Evolutionary conservation across 2,797 vertebrate genomes (phyloP).

Genomic region (Schizopygopsis malacanthus): DNA sequence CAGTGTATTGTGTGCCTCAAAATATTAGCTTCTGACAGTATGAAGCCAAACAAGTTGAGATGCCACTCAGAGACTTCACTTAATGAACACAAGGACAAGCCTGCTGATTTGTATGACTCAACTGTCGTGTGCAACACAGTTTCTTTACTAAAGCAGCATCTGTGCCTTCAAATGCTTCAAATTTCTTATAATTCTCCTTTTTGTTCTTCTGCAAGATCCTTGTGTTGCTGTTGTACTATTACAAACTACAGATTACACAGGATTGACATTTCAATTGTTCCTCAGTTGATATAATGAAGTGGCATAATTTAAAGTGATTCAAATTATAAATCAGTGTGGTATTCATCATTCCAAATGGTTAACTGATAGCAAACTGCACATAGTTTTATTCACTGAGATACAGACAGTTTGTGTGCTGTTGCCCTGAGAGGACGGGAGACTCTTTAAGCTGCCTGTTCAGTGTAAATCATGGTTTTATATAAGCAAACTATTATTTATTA

Average conservation of each 20-base stretch:
- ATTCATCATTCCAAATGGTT: not conserved
- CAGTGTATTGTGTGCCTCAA: not conserved
- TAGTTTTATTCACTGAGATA: not conserved
- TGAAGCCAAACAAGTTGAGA: not conserved
- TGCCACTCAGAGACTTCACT: not conserved
- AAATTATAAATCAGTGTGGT: not conserved
- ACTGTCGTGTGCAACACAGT: not conserved
- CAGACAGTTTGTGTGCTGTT: conserved; percentile 34
- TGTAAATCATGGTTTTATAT: conserved; percentile 34
- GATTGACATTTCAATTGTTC: not conserved
- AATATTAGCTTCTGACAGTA: not conserved
- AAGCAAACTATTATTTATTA: conserved; percentile 11
- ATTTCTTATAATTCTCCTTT: not conserved
- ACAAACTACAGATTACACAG: not conserved
- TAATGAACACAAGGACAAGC: not conserved
- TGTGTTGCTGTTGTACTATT: not conserved
- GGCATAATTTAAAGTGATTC: not conserved
- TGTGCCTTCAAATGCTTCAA: not conserved
- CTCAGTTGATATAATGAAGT: not conserved
- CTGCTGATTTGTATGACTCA: not conserved
- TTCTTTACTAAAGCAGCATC: not conserved
- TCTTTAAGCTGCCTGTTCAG: conserved; percentile 34
- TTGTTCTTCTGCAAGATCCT: not conserved
- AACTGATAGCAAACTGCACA: not conserved
- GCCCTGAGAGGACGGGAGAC: conserved; percentile 16